Base-by-base conservation (phyloP, 2,888 invertebrate species). In the Ligdia adustata region DNA sequence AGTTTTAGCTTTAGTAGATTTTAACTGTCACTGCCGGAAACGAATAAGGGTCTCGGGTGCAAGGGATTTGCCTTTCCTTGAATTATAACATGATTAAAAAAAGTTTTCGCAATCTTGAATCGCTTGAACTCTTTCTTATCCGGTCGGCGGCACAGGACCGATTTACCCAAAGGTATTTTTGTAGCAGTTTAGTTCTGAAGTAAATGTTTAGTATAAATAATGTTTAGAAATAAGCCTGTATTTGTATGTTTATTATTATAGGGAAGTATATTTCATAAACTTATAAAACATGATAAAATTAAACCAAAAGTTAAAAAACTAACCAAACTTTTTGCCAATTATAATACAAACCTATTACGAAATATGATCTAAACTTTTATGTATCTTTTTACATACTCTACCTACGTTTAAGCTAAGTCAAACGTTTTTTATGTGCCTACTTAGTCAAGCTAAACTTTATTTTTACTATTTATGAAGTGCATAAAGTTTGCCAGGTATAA, bases 1-100 rank as follows among this genome's bases (percentile, higher is more conserved):
- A 79, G 69, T 82, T 79, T 77, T 59, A 63, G 65, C 55, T 69
- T 72, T 63, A 71, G 66, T 66, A 58, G 64, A 64, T 72, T 74
- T 72, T 73, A 55, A 66, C 66, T 74, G 76, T 75, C 73, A 66
- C 58, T 54, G 28, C 32, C 14, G 47, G 51, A 20, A 32, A 49
- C 52, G 47, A 53, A n/a, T n/a, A n/a, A 48, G 41, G 52, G 49
- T 46, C n/a, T n/a, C 35, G 42, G 47, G 27, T 40, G 40, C 49
- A 49, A 40, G 54, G 54, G 47, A 54, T 28, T 53, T 51, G 37
- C 42, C 39, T 18, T 42, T 28, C 44, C 49, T 47, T 47, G 54
- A 57, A 57, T 52, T 50, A 50, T 34, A 57, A 48, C 45, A 48
- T 39, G 55, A 55, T 57, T 54, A 52, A 55, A 57, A 52, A 57